phyloP scores from a whole-genome alignment of 2,888 invertebrate genomes.

The Trichacis sp. region DNA sequence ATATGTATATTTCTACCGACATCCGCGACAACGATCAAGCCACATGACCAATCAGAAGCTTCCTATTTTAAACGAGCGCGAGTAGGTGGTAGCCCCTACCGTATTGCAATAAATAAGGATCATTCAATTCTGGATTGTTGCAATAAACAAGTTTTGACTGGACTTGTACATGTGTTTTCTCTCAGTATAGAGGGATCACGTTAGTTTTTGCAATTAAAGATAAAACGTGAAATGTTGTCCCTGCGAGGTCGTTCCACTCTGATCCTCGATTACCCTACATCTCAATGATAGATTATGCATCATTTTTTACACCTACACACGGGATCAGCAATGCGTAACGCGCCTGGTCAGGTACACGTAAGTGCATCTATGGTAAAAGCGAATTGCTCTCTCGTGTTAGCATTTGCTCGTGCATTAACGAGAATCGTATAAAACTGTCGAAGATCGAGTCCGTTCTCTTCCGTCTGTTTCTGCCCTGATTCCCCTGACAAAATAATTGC shows the following conservation, averaged over 20 bases:
- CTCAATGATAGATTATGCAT: conserved; percentile 30
- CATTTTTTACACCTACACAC: conserved; percentile 40
- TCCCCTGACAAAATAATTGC: conserved; percentile 22
- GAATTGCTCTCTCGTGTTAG: conserved; percentile 27
- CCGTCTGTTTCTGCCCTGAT: conserved; percentile 41
- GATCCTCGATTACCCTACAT: conserved; percentile 46
- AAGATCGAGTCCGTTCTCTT: conserved; percentile 11
- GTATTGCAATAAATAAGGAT: no score
- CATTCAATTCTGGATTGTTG: no score
- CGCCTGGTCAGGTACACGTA: conserved; percentile 8
- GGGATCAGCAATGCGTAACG: conserved; percentile 30
- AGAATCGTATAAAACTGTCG: conserved; percentile 16
- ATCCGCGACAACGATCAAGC: no score
- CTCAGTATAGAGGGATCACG: background rate
- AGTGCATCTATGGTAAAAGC: conserved; percentile 19
- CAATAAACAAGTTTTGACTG: no score
- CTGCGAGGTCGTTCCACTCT: conserved; percentile 37
- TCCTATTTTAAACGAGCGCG: no score
- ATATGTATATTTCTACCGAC: no score
- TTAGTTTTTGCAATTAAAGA: conserved; percentile 6
- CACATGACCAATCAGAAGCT: no score
- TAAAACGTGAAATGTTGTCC: conserved; percentile 25
- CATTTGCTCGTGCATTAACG: conserved; percentile 36
- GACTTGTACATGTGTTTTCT: background rate
- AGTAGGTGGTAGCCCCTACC: no score